Evolutionary conservation across 1,140 invertebrate genomes (phyloP).

Genomic region (Drosophila bocqueti): DNA sequence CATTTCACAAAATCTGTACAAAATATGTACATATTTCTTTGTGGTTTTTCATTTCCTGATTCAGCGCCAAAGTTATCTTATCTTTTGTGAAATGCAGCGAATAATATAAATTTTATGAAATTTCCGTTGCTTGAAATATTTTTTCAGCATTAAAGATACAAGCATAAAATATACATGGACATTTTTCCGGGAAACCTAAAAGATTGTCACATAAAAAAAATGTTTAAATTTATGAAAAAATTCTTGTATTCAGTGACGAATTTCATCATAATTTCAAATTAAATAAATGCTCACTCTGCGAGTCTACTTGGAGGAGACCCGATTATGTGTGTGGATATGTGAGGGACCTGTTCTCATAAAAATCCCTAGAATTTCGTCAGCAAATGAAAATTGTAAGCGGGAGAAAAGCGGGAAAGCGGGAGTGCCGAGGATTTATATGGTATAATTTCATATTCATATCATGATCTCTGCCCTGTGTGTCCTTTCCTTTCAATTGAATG

Average conservation of each 20-base stretch:
- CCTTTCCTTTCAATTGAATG: slow-evolving; percentile 81
- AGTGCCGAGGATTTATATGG: not conserved
- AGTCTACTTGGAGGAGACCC: not conserved
- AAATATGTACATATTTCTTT: slow-evolving; percentile 1
- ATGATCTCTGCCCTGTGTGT: slow-evolving; percentile 62
- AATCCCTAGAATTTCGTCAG: slow-evolving; percentile 34
- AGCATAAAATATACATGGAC: not conserved
- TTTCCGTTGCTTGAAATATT: not conserved
- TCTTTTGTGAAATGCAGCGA: slow-evolving; percentile 4
- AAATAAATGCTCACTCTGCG: not conserved
- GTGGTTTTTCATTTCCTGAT: slow-evolving; percentile 9
- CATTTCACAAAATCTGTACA: slow-evolving; percentile 1
- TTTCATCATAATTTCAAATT: slow-evolving; percentile 60
- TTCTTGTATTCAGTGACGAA: slow-evolving; percentile 17
- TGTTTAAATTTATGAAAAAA: no score
- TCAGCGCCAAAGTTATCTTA: slow-evolving; percentile 18
- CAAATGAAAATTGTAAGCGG: slow-evolving; percentile 36
- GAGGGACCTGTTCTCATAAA: slow-evolving; percentile 27
- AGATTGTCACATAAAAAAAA: not conserved
- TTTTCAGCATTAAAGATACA: not conserved
- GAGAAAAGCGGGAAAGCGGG: not conserved
- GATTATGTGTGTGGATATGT: not conserved
- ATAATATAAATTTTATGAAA: slow-evolving; percentile 13
- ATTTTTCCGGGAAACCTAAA: slow-evolving; percentile 11
- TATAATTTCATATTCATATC: slow-evolving; percentile 79